Evolutionary conservation across 2,797 vertebrate species (phyloP).

Genomic region (Macroramphosus scolopax): DNA sequence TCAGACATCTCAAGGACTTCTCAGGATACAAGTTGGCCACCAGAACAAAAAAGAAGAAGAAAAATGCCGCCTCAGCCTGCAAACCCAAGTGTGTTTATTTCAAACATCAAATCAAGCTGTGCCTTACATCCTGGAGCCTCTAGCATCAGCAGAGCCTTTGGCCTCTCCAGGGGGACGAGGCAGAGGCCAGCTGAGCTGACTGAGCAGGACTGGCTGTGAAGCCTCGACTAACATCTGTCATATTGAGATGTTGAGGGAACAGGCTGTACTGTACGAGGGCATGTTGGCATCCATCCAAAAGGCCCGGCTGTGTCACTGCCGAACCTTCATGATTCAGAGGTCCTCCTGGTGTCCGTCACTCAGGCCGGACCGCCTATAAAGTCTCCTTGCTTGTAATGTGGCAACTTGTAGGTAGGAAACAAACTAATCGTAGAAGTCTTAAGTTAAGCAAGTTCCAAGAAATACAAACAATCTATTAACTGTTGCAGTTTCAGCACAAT

Average conservation of each 20-base stretch:
- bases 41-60: slow-evolving; percentile 32
- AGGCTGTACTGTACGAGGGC: not conserved
- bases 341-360: no score
- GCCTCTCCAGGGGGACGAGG: slow-evolving; percentile 47
- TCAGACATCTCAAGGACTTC: no score
- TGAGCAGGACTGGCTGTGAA: slow-evolving; percentile 17
- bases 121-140: slow-evolving; percentile 39
- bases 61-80: slow-evolving; percentile 49
- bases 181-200: slow-evolving; percentile 50
- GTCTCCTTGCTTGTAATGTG: no score
- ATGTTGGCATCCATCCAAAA: not conserved
- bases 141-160: slow-evolving; percentile 62
- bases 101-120: slow-evolving; percentile 54
- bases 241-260: slow-evolving; percentile 18
- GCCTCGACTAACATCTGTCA: slow-evolving; percentile 45
- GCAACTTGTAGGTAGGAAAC: no score
- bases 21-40: slow-evolving; percentile 28
- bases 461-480: no score
- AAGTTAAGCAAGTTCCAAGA: no score
- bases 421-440: no score
- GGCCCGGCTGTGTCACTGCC: no score
- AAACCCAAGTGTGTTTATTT: slow-evolving; percentile 38
- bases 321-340: no score
- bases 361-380: no score
- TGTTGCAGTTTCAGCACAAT: no score